Evolutionary conservation across 2,113 vertebrate genomes (phyloP).

Genomic region (Suncus etruscus): DNA sequence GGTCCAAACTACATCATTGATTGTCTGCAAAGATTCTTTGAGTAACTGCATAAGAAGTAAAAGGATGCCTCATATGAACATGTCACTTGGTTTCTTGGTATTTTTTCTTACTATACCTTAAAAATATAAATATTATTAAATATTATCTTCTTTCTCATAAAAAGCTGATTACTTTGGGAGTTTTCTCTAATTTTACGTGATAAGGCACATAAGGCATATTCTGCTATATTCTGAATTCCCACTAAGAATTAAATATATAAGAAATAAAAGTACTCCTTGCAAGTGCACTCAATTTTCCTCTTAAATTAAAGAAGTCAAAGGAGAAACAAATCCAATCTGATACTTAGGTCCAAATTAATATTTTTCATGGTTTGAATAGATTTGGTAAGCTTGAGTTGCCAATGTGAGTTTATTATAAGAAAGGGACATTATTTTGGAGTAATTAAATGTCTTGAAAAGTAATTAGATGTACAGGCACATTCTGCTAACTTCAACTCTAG

Average conservation of each 20-base stretch:
- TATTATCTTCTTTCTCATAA: neutral
- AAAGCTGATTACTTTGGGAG: neutral
- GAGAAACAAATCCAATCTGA: conserved; percentile 1
- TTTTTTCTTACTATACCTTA: neutral
- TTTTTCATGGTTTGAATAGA: conserved; percentile 50
- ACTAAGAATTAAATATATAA: neutral
- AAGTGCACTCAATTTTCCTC: neutral
- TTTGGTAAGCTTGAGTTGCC: conserved; percentile 47
- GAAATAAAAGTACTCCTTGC: neutral
- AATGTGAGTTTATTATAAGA: conserved; percentile 41
- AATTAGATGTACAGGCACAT: neutral
- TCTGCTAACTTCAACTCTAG: conserved; percentile 22
- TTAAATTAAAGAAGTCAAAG: conserved; percentile 40
- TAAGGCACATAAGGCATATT: neutral
- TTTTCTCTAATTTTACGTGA: conserved; percentile 38
- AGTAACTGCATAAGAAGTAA: conserved; percentile 69
- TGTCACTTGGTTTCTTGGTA: neutral
- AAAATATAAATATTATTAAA: conserved; percentile 3
- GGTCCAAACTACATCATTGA: conserved; percentile 72
- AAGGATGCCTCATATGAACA: neutral
- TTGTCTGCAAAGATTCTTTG: conserved; percentile 77
- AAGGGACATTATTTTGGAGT: conserved; percentile 2
- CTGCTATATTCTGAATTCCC: neutral
- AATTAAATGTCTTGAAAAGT: conserved; percentile 39
- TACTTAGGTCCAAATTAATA: conserved; percentile 48